Base-by-base conservation (phyloP, 2,113 vertebrate species). In the Halcyon malimbica region DNA sequence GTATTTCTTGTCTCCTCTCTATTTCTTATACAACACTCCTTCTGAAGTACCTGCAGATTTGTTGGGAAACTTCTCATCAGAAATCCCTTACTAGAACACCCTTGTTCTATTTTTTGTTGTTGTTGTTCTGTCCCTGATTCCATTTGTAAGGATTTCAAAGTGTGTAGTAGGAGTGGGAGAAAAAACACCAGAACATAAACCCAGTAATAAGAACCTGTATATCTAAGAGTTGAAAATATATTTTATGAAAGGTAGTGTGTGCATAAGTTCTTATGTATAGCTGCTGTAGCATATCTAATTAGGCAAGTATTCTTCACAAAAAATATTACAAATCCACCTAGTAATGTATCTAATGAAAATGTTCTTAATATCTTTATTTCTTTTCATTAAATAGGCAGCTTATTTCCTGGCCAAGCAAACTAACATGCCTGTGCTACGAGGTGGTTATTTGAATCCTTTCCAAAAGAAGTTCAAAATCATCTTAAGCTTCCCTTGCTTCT, bases 261-360 rank as follows among this genome's bases (percentile, higher is more conserved):
- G 12, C 50, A 46, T n/a, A 51, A 51, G 10, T 7, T 46, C 17
- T 28, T 86, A 15, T 31, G 54, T 65, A 31, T 13, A 44, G 3
- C 51, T 90, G 39, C 54, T 57, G 13, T 86, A 48, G 64, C 25
- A 8, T 77, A 59, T n/a, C 33, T 91, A 94, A 92, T 92, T 96
- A 91, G 48, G 11, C 5, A 73, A 64, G 2, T 31, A 59, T 25
- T 75, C 29, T 84, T 79, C 21, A 64, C 44, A 79, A 42, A 84
- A 17, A 59, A 89, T 83, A 51, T 92, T 60, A 44, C 35, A 95
- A 83, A 63, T 84, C 24, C 19, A 79, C 21, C 33, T 81, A 67
- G n/a, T 88, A 91, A 88, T 88, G 56, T 73, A 69, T n/a, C 29
- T 73, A 78, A 91, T 94, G 74, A 93, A 85, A 84, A 76, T 82